Evolutionary conservation across 1,140 invertebrate genomes (phyloP).

Genomic region (Tigriopus japonicus): DNA sequence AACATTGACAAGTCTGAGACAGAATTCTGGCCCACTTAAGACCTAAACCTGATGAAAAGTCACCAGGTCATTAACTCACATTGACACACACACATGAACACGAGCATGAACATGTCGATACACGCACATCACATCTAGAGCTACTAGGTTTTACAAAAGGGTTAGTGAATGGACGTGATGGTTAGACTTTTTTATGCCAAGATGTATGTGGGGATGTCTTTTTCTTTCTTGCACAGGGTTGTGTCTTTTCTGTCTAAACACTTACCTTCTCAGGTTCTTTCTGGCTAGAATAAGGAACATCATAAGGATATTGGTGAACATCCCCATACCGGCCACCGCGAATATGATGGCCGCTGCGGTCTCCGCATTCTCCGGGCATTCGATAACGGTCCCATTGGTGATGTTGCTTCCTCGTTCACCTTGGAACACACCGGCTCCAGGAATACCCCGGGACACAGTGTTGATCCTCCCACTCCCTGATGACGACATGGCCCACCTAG

Average conservation of each 20-base stretch:
- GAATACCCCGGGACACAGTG: conserved; percentile 8
- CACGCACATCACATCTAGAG: too few species aligned
- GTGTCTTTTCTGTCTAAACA: neutral
- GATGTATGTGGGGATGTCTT: neutral
- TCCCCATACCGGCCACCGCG: neutral
- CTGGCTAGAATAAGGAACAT: conserved; percentile 35
- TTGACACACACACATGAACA: too few species aligned
- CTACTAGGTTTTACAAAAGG: too few species aligned
- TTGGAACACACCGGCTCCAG: conserved; percentile 3
- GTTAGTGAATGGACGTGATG: neutral
- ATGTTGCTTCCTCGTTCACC: neutral
- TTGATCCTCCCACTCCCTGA: neutral
- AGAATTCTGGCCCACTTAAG: too few species aligned
- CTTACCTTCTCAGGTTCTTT: conserved; percentile 47
- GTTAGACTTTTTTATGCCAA: neutral
- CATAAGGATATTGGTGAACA: conserved; percentile 1
- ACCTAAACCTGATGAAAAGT: too few species aligned
- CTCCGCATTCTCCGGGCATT: conserved; percentile 6
- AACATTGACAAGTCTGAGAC: too few species aligned
- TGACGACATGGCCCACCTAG: neutral
- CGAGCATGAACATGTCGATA: too few species aligned
- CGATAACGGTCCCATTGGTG: conserved; percentile 5
- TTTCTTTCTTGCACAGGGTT: neutral
- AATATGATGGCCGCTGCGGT: conserved; percentile 5
- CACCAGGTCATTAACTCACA: too few species aligned